Evolutionary conservation across 2,888 invertebrate genomes (phyloP), one percentile per base, ranked within the genome.

Genomic region (Brachypalpus laphriformis): DNA sequence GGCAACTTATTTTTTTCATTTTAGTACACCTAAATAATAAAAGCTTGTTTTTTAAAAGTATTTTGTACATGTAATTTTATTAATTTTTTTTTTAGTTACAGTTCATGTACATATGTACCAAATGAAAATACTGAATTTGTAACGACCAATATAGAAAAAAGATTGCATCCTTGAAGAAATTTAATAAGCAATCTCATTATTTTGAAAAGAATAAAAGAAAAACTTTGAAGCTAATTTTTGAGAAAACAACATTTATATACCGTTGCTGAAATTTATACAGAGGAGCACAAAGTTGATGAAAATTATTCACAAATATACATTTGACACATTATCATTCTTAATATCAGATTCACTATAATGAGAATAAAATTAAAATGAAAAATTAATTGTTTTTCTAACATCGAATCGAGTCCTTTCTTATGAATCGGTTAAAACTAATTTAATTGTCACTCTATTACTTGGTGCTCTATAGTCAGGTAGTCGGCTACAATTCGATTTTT

Each of bases 301-400:
- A 68, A 81, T 25, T 81, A 81, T 75, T 75, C 74, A 81, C 81
- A 81, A 74, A 68, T 74, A 47, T 75, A 75, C 66, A 81, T 80
- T 72, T 76, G 74, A 74, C 75, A 74, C 75, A 63, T 75, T 59
- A 70, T 75, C 74, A 68, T 68, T 81, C 81, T 81, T 81, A 81
- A 61, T 61, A 61, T 74, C 54, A 34, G 40, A 57, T 49, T 40
- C 14, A n/a, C 42, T 49, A 34, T 34, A 66, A 66, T 59, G 25
- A 57, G 34, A 66, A 20, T 18, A 66, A 59, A 66, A 66, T 14
- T 57, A 37, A 37, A 45, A 66, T 76, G 40, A 49, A 25, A 16
- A 20, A 49, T 65, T 65, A 18, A 4, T 63, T 51, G 22, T 25
- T 42, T 42, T 9, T 74, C 31, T 63, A 63, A 51, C 45, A 74